Evolutionary conservation across 92 coral and sea anemone species (phyloP), one percentile per base, ranked within the genome.

Genomic region (Chrysogorgia sp.): DNA sequence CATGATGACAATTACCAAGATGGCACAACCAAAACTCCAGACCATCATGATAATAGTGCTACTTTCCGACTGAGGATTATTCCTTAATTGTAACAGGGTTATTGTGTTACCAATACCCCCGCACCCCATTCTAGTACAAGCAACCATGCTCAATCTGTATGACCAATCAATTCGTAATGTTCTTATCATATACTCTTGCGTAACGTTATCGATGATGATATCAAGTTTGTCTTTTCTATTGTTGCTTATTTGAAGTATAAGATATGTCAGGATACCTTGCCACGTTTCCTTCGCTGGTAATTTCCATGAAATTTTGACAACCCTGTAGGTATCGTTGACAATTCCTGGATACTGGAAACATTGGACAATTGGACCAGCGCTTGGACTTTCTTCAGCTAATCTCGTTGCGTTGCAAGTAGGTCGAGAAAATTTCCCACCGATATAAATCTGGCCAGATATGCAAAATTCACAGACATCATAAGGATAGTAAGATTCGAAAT

Each of bases 41-140:
- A 47, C 53, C 53, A 15, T n/a, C n/a, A n/a, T 47, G 53, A 47
- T n/a, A 2, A 6, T 47, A 47, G 14, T 47, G 15, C 53, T 15
- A 2, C 10, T 15, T 15, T 2, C 2, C 7, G n/a, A 2, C n/a
- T 7, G n/a, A 6, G 14, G n/a, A 6, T 15, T 7, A 15, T 47
- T 12, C 14, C 10, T 2, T 15, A 15, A n/a, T 15, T 47, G 53
- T 15, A 15, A 15, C n/a, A 47, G 2, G 7, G n/a, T 47, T 47
- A 47, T 47, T 6, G 53, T 47, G 53, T 47, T 47, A 47, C 53
- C 53, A 47, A 47, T 47, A 47, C 53, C 53, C 7, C 53, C 53
- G 15, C 53, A 47, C n/a, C 53, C 53, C 53, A 47, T 47, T 47
- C 53, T 47, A n/a, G 53, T 47, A 47, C 53, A 47, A 6, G 53